These are phyloP conservation scores for Carlito syrichta DNA, from an alignment of 2,113 vertebrate genomes.

Conservation along the genomic window DNA sequence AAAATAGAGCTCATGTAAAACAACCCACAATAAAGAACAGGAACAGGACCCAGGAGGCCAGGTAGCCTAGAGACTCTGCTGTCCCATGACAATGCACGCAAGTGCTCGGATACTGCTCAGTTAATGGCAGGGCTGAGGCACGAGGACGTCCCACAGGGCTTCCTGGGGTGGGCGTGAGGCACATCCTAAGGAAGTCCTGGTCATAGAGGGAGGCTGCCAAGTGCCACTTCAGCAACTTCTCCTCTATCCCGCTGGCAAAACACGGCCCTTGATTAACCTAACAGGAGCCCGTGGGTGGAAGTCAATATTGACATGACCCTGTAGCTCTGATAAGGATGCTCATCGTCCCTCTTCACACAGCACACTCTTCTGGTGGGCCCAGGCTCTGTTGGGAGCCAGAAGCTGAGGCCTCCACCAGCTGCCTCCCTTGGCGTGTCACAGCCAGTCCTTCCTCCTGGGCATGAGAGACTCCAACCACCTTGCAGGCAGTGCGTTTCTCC, in stretches of 20 bases:
- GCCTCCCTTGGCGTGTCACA: fast-evolving
- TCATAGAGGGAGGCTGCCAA: neutral
- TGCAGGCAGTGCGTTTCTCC: neutral
- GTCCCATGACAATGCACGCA: fast-evolving
- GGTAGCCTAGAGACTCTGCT: neutral
- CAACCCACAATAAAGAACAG: neutral
- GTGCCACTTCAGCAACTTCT: conserved; percentile 50
- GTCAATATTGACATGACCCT: conserved; percentile 20
- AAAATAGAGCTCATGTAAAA: neutral
- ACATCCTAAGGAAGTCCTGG: conserved; percentile 56
- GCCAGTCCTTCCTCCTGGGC: neutral
- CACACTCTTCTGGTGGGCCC: fast-evolving
- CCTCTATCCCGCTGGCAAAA: neutral
- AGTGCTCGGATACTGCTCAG: neutral
- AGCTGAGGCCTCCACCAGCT: fast-evolving
- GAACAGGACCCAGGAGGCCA: neutral
- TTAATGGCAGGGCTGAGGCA: neutral
- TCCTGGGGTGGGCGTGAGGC: conserved; percentile 49
- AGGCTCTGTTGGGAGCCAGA: neutral
- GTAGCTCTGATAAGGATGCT: conserved; percentile 10
- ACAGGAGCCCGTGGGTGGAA: conserved; percentile 22
- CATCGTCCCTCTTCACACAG: too few relatives aligned
- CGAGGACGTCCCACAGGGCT: neutral
- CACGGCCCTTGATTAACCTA: conserved; percentile 42
- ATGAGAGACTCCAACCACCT: neutral